These are phyloP conservation scores for Hypselothyrea guttata DNA, from an alignment of 2,888 invertebrate species.

Conservation along the genomic window DNA sequence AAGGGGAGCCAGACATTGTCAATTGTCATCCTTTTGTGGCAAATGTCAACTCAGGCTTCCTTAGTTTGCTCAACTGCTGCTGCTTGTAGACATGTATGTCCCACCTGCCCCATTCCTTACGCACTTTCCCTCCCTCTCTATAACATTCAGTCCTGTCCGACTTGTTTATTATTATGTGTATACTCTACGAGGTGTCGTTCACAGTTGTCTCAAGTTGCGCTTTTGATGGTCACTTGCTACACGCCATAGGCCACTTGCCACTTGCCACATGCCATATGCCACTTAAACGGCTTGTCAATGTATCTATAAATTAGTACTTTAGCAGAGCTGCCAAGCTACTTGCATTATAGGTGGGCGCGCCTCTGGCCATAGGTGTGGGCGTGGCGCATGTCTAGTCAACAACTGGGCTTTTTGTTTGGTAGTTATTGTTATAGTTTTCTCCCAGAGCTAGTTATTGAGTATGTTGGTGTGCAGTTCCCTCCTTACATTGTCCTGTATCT, in stretches of 20 bases:
- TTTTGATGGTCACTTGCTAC: conserved; percentile 64
- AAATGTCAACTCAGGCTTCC: conserved; percentile 50
- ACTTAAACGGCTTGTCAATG: conserved; percentile 67
- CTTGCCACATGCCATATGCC: conserved; percentile 24
- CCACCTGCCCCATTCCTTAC: conserved; percentile 2
- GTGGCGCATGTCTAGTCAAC: conserved; percentile 38
- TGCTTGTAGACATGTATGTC: conserved; percentile 59
- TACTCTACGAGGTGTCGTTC: conserved; percentile 64
- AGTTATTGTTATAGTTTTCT: conserved; percentile 71
- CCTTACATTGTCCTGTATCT: conserved; percentile 1
- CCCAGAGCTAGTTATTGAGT: no score
- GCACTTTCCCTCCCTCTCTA: background rate
- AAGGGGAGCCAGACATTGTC: conserved; percentile 64
- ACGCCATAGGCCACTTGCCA: conserved; percentile 29
- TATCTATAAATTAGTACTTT: conserved; percentile 78
- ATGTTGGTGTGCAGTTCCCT: no score
- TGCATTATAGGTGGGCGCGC: conserved; percentile 61
- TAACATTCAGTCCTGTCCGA: conserved; percentile 14
- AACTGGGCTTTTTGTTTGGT: conserved; percentile 68
- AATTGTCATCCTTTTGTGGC: conserved; percentile 73
- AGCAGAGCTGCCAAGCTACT: conserved; percentile 57
- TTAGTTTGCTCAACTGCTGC: conserved; percentile 72
- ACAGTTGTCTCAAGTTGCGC: conserved; percentile 66
- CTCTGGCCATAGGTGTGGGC: conserved; percentile 1
- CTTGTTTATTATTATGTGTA: conserved; percentile 74